These are phyloP conservation scores for Cerastis leucographa DNA, from an alignment of 2,888 invertebrate species.

Conservation along the genomic window DNA sequence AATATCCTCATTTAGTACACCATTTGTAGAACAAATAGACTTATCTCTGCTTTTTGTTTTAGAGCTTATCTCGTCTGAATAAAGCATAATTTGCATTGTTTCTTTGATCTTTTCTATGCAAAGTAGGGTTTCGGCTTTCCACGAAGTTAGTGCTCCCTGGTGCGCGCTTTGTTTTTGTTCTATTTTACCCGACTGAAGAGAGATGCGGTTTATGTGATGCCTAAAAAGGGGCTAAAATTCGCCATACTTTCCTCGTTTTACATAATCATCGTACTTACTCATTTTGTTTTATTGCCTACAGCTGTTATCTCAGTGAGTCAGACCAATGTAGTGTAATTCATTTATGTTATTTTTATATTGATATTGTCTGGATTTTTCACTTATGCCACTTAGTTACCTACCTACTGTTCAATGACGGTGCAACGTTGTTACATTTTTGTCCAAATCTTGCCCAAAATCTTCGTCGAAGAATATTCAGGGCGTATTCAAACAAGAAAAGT, in stretches of 20 bases:
- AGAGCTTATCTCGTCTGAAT: conserved; percentile 47
- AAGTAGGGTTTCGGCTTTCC: conserved; percentile 62
- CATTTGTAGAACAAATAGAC: conserved; percentile 48
- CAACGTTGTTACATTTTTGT: not conserved
- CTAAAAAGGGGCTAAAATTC: conserved; percentile 19
- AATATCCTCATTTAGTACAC: conserved; percentile 53
- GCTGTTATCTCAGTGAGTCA: conserved; percentile 37
- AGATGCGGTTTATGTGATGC: conserved; percentile 61
- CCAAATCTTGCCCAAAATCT: not conserved
- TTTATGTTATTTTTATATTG: conserved; percentile 23
- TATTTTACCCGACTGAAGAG: conserved; percentile 65
- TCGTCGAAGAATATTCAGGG: not conserved
- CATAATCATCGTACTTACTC: conserved; percentile 11
- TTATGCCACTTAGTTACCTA: not conserved
- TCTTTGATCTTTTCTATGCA: conserved; percentile 39
- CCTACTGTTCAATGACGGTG: not conserved
- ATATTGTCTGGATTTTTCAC: conserved; percentile 6
- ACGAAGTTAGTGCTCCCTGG: conserved; percentile 72
- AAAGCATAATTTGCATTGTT: conserved; percentile 57
- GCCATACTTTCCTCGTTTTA: conserved; percentile 25
- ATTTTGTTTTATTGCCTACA: conserved; percentile 24
- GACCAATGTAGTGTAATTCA: conserved; percentile 15
- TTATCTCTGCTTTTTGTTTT: conserved; percentile 47
- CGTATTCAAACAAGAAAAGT: conserved; percentile 40
- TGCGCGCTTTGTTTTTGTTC: conserved; percentile 70